Evolutionary conservation across 1,140 invertebrate species (phyloP), one percentile per base, ranked within the genome.

Genomic region (Philotrypesis tridentata): DNA sequence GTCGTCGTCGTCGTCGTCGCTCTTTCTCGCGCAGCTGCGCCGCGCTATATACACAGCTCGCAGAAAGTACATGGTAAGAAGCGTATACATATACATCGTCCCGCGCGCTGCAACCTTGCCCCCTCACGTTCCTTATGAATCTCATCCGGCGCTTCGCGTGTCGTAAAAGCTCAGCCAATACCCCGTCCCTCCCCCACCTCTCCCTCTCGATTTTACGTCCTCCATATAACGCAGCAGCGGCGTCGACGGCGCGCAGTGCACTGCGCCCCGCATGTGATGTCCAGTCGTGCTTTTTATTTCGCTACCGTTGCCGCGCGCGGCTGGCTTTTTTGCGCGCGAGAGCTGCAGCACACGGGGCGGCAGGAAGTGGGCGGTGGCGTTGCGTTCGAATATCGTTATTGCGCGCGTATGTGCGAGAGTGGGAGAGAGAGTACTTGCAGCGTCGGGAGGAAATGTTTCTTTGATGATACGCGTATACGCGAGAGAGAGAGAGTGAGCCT

Each of bases 291-390:
- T 80, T 60, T 55, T 60, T 60, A 71, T 79, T 71, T 33, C 27
- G 3, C 43, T 63, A 63, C 23, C 37, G 40, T 9, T 31, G 7
- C 1, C 29, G 17, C 27, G 27, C 1, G 37, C 61, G 71, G 14
- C 21, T 43, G 37, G n/a, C 61, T 43, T 80, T 80, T 80, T 27
- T 29, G 33, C n/a, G n/a, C n/a, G n/a, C n/a, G n/a, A n/a, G n/a
- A n/a, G n/a, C n/a, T 21, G 27, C 6, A 40, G 21, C 70, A 23
- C 25, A 8, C 17, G 11, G 9, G 12, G 31, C 21, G 27, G 29
- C 71, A 74, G 79, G 79, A 80, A 65, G 79, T 74, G 71, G 79
- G 79, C 79, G 71, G 60, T 17, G 12, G 60, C 33, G 67, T 17
- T 29, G 27, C 31, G 23, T 67, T 43, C 33, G 70, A 43, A 73